Base-by-base conservation (phyloP, 2,888 invertebrate genomes). In the Orthosia gracilis region DNA sequence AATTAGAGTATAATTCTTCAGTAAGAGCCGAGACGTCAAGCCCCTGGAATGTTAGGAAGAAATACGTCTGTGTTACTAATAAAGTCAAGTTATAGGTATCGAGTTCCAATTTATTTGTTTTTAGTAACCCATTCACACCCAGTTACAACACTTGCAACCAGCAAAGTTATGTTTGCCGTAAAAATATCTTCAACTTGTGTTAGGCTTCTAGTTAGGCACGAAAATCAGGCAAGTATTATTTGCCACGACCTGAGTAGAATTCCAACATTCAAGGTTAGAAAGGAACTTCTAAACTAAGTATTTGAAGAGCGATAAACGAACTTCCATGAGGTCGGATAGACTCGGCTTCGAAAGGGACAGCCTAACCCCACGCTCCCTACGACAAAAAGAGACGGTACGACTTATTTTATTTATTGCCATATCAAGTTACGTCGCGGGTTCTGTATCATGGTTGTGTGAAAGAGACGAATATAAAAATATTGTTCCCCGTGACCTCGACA, bases 361-460 rank as follows among this genome's bases (percentile, higher is more conserved):
- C 75, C 31, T 66, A 75, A 88, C 80, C 63, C 49, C 58, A 21
- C 57, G 26, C 55, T 64, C 69, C 61, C 18, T 66, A 69, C 26
- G 88, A 49, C 66, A 54, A 87, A 94, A 72, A 83, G 90, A 89
- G 93, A 93, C 69, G 69, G 89, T 69, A 69, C 69, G 83, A 89
- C 89, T 90, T 93, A 92, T 94, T 94, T 94, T 93, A 95, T 95
- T 95, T 95, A 96, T 94, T 95, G 91, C 94, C 94, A 92, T 95
- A 96, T 96, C 93, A 93, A 92, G 94, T 94, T 93, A 88, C 94
- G 82, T 83, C 88, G 88, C 87, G 86, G 87, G 91, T 87, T 92
- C 88, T 85, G 89, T 89, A 89, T 88, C 88, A 81, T 85, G 80
- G 82, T 74, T 78, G 93, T 89, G 90, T 79, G 92, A 94, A 84